Base-by-base conservation (phyloP, 2,888 invertebrate species). In the Clivina fossor region DNA sequence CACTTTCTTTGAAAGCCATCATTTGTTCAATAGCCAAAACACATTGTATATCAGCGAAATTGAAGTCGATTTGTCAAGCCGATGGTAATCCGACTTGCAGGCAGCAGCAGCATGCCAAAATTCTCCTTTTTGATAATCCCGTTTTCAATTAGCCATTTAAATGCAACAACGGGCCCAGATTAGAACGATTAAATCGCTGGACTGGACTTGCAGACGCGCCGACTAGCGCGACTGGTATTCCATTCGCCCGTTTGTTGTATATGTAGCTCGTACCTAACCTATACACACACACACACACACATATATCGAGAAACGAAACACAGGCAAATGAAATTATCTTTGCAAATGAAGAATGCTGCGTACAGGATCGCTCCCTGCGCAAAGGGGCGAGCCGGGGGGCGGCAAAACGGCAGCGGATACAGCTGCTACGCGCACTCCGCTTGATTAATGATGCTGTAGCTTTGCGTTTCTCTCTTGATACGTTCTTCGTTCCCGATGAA, bases 281-380 rank as follows among this genome's bases (percentile, higher is more conserved):
- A n/a, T n/a, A n/a, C n/a, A n/a, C n/a, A n/a, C n/a, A n/a, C n/a
- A n/a, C n/a, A n/a, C n/a, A n/a, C n/a, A n/a, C n/a, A n/a, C n/a
- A n/a, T n/a, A n/a, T n/a, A n/a, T n/a, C n/a, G n/a, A n/a, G n/a
- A n/a, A n/a, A n/a, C 44, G 44, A 53, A 53, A 53, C 53, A 53
- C n/a, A n/a, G n/a, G 53, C 53, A 53, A 53, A 53, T 53, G 53
- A 53, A 53, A 53, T 53, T 53, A 53, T 53, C 53, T 53, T 53
- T 53, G 53, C 53, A 53, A 53, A 53, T 53, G 53, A 53, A 53
- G 53, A 53, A 53, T 53, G 53, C 44, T 41, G 24, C 24, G 40
- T 11, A 11, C 7, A 8, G 32, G 35, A 9, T 22, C 24, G 11
- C 22, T 24, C 11, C n/a, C 41, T 22, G 38, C 7, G 5, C 8